Conservation (phyloP, 2,888 invertebrate genomes). For the Copidosoma aretas region DNA sequence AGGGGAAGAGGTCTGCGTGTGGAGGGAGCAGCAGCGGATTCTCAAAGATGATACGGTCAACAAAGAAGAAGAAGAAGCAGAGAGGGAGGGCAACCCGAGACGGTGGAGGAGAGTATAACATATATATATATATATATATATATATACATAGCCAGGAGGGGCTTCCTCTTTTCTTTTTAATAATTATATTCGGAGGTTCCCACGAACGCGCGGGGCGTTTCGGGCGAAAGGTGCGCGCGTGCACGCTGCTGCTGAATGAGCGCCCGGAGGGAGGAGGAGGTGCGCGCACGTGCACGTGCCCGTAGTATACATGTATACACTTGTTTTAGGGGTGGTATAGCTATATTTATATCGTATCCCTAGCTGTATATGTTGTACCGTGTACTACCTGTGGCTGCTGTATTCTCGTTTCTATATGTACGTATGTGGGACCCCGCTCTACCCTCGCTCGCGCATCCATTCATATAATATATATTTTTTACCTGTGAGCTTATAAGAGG, state of each 20-base stretch:
- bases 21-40: constrained; percentile 47
- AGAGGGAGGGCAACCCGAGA: constrained; percentile 35
- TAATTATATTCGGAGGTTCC: constrained; percentile 62
- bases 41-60: constrained; percentile 61
- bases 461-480: too few species aligned
- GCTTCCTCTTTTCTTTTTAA: constrained; percentile 44
- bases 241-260: constrained; percentile 29
- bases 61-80: constrained; percentile 50
- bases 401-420: too few species aligned
- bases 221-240: constrained; percentile 48
- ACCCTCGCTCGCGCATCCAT: neutral
- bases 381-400: too few species aligned
- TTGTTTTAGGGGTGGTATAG: too few species aligned
- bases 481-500: neutral
- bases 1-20: neutral
- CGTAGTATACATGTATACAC: too few species aligned
- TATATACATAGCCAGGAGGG: too few species aligned
- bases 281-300: constrained; percentile 26
- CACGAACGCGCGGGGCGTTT: constrained; percentile 62
- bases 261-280: constrained; percentile 26
- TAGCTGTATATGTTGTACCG: too few species aligned
- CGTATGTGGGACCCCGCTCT: too few species aligned
- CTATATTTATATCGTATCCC: too few species aligned
- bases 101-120: constrained; percentile 6
- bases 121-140: too few species aligned